These are phyloP conservation scores for Synanthedon tipuliformis DNA, from an alignment of 2,888 invertebrate species.

Conservation along the genomic window DNA sequence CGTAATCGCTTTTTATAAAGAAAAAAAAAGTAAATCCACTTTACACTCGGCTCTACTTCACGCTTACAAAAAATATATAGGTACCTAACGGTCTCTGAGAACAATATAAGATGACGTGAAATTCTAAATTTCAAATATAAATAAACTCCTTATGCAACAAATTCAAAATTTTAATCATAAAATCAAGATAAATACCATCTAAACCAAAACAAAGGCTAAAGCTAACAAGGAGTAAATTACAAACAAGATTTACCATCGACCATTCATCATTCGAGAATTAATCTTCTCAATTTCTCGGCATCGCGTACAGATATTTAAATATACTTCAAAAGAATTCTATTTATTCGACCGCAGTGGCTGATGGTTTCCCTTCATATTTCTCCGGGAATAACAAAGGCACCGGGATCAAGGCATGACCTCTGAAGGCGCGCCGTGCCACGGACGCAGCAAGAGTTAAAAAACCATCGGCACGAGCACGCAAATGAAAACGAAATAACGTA, in stretches of 20 bases:
- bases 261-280: conserved; percentile 58
- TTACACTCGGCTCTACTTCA: conserved; percentile 19
- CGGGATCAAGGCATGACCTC: conserved; percentile 55
- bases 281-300: conserved; percentile 37
- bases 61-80: conserved; percentile 31
- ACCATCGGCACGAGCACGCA: conserved; percentile 57
- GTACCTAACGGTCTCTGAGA: conserved; percentile 32
- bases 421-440: conserved; percentile 22
- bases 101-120: conserved; percentile 43
- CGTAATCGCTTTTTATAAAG: conserved; percentile 54
- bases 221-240: conserved; percentile 50
- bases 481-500: conserved; percentile 69
- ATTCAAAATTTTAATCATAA: background rate
- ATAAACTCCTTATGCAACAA: background rate
- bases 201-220: conserved; percentile 37
- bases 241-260: conserved; percentile 46
- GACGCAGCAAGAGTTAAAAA: conserved; percentile 43
- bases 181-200: conserved; percentile 14
- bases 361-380: conserved; percentile 55
- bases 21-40: conserved; percentile 31
- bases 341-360: conserved; percentile 40
- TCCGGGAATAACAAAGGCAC: conserved; percentile 23
- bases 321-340: conserved; percentile 58
- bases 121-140: background rate
- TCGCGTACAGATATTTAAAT: conserved; percentile 61